phyloP scores from a whole-genome alignment of 2,888 invertebrate species.

The Tryphoninae sp. region DNA sequence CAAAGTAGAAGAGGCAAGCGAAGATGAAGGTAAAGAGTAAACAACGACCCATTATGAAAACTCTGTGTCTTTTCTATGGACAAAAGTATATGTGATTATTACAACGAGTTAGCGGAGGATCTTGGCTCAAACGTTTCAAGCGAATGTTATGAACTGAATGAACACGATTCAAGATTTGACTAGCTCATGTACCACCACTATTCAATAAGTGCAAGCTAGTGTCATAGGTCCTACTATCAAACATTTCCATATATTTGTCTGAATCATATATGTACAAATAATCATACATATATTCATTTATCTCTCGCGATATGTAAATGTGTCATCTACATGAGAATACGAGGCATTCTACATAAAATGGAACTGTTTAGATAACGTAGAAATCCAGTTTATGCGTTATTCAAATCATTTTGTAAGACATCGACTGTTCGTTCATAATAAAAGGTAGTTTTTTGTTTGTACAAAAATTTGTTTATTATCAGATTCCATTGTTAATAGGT shows the following conservation, averaged over 20 bases:
- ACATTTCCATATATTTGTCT: conserved; percentile 40
- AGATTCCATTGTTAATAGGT: too few species aligned
- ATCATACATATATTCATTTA: neutral
- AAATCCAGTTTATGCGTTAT: too few species aligned
- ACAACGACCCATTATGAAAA: conserved; percentile 69
- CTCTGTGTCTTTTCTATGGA: neutral
- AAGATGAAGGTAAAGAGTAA: conserved; percentile 65
- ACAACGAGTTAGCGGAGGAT: conserved; percentile 4
- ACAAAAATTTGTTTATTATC: too few species aligned
- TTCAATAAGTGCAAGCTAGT: conserved; percentile 37
- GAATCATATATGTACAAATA: neutral
- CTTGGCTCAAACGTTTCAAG: conserved; percentile 12
- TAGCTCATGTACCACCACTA: conserved; percentile 12
- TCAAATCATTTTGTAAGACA: too few species aligned
- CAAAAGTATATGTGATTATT: neutral
- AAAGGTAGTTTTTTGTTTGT: too few species aligned
- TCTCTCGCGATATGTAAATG: neutral
- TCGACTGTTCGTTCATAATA: too few species aligned
- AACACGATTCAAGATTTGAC: conserved; percentile 28
- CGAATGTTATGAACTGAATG: conserved; percentile 41
- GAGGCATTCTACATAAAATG: neutral
- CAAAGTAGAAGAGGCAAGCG: conserved; percentile 64
- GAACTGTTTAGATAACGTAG: too few species aligned
- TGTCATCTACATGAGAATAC: conserved; percentile 4
- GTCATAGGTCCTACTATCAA: conserved; percentile 36